A percentile compares a stretch with the other conserved stretches of the same genome.
Evolutionary conservation across 2,113 vertebrate genomes (phyloP).

Genomic region (Chaetodon auriga): DNA sequence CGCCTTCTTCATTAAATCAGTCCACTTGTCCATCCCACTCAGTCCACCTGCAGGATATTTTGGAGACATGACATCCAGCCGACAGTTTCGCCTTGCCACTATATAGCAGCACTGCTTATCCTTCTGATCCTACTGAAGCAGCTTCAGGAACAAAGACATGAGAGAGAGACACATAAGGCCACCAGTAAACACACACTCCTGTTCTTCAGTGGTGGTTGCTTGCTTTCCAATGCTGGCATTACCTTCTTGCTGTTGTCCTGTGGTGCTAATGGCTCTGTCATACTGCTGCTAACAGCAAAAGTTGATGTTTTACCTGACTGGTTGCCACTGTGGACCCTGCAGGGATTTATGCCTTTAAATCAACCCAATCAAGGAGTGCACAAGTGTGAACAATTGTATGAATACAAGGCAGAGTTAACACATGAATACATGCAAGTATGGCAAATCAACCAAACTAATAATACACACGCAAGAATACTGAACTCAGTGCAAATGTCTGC

Average conservation of each 20-base stretch:
- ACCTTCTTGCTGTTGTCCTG: not conserved
- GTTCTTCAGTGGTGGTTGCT: not conserved
- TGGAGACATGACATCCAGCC: not conserved
- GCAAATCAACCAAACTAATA: not conserved
- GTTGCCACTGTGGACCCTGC: not conserved
- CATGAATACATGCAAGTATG: not conserved
- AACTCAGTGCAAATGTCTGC: not conserved
- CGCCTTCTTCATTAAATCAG: not conserved
- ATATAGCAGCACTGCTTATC: not conserved
- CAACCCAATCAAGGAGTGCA: not conserved
- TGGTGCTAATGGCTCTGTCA: not conserved
- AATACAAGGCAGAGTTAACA: not conserved
- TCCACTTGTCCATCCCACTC: not conserved
- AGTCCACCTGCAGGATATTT: not conserved
- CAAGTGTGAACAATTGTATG: not conserved
- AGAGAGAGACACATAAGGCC: not conserved
- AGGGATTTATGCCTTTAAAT: not conserved
- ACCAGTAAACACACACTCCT: too few species aligned
- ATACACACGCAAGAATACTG: not conserved
- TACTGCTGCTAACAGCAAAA: not conserved
- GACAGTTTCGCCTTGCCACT: not conserved
- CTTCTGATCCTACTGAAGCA: not conserved
- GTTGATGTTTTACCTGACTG: not conserved
- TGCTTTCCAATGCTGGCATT: not conserved
- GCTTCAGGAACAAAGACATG: not conserved